phyloP scores from a whole-genome alignment of 2,888 invertebrate genomes.

The Noctua fimbriata region DNA sequence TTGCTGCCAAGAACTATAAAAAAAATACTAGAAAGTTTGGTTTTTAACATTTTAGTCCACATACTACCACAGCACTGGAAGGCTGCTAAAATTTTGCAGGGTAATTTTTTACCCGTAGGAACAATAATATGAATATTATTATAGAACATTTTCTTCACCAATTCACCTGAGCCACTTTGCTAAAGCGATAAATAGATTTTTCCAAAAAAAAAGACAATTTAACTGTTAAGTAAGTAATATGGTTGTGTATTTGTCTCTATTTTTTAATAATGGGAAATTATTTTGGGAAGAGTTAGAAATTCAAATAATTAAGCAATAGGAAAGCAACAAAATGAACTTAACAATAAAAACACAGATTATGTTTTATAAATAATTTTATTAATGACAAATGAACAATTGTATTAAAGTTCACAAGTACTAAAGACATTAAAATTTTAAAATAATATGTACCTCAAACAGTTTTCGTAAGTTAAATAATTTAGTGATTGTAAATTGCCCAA shows the following conservation, averaged over 20 bases:
- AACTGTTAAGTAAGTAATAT: not conserved
- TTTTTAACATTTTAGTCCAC: not conserved
- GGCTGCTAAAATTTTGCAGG: not conserved
- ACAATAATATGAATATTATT: conserved; percentile 4
- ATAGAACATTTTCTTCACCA: not conserved
- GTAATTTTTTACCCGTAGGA: not conserved
- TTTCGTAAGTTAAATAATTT: not conserved
- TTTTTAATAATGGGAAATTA: not conserved
- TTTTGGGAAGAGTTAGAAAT: not conserved
- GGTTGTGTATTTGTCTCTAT: not conserved
- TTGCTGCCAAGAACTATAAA: not conserved
- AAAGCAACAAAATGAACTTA: not conserved
- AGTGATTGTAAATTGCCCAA: not conserved
- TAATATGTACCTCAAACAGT: not conserved
- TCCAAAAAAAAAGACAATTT: not conserved
- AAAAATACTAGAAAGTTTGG: not conserved
- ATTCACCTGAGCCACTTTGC: too few species aligned
- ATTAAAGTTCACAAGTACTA: not conserved
- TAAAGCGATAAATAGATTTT: not conserved
- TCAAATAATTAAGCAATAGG: not conserved
- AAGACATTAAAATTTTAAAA: not conserved
- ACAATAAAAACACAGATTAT: not conserved
- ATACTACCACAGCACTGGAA: too few species aligned
- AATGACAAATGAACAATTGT: not conserved
- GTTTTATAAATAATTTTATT: conserved; percentile 1